A percentile compares a stretch with the other conserved stretches of the same genome.
phyloP scores from a whole-genome alignment of 2,113 vertebrate species.

The Cyprinodon variegatus region DNA sequence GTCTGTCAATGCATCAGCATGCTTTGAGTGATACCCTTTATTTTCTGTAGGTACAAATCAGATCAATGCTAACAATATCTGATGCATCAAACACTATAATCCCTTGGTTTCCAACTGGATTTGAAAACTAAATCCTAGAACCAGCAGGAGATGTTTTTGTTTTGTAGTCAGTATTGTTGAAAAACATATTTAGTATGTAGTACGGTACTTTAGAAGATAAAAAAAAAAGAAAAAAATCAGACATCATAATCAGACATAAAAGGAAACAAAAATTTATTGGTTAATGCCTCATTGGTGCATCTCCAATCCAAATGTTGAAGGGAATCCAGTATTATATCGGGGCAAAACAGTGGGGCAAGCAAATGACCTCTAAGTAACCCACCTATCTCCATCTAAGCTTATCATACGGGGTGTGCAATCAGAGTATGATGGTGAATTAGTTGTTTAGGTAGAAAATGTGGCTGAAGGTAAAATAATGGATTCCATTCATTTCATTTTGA shows the following conservation, averaged over 20 bases:
- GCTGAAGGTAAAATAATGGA: conserved; percentile 30
- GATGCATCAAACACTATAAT: too few species aligned
- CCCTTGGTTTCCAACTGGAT: too few species aligned
- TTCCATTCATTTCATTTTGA: conserved; percentile 42
- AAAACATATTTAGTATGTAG: too few species aligned
- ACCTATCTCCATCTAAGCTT: not conserved
- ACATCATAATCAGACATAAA: not conserved
- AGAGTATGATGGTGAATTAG: conserved; percentile 2
- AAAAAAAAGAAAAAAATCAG: too few species aligned
- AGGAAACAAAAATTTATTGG: not conserved
- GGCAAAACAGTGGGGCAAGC: too few species aligned
- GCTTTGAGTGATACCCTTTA: not conserved
- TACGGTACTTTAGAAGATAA: too few species aligned
- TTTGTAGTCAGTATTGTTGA: too few species aligned
- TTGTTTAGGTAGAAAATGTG: not conserved
- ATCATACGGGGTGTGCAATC: not conserved
- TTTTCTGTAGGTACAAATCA: too few species aligned
- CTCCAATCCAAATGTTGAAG: conserved; percentile 17
- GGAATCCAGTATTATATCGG: conserved; percentile 33
- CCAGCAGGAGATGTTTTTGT: too few species aligned
- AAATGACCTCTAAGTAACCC: not conserved
- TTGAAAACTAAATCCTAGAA: too few species aligned
- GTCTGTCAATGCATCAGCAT: not conserved
- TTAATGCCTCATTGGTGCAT: not conserved
- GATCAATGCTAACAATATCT: too few species aligned